Base-by-base conservation (phyloP, 2,888 invertebrate genomes). In the Desoria tigrina region DNA sequence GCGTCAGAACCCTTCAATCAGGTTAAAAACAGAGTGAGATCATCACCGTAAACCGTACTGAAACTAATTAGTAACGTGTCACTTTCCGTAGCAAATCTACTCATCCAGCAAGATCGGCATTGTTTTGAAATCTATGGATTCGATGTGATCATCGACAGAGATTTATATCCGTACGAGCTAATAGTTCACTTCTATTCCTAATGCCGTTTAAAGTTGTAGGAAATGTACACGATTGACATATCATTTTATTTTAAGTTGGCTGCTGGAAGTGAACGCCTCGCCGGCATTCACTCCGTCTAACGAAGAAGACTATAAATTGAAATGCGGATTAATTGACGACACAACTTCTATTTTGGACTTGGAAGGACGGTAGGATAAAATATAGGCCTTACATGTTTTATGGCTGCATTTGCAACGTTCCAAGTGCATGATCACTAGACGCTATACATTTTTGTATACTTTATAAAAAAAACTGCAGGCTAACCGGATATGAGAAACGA, bases 51-150 rank as follows among this genome's bases (percentile, higher is more conserved):
- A n/a, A n/a, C n/a, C n/a, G n/a, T n/a, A n/a, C n/a, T n/a, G n/a
- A n/a, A n/a, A n/a, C n/a, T n/a, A n/a, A n/a, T n/a, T n/a, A n/a
- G n/a, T n/a, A n/a, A n/a, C n/a, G n/a, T n/a, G n/a, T n/a, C n/a
- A n/a, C n/a, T n/a, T n/a, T n/a, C n/a, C n/a, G n/a, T n/a, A n/a
- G n/a, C n/a, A n/a, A n/a, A n/a, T 63, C 80, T 82, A 68, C 7
- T 7, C 18, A 83, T 84, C 74, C 77, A 83, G 78, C 79, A 80
- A 21, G 84, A 84, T 77, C 81, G 81, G 63, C 86, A 86, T 76
- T 86, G 86, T 72, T 86, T 86, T 78, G 86, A 86, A 77, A 80
- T 86, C 65, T 86, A 86, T 76, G 86, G 86, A 21, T 86, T 86
- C 77, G 86, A 86, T 76, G 82, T 86, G 42, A 78, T 86, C 1